Evolutionary conservation across 2,113 vertebrate genomes (phyloP).

Genomic region (Rhizomys pruinosus): DNA sequence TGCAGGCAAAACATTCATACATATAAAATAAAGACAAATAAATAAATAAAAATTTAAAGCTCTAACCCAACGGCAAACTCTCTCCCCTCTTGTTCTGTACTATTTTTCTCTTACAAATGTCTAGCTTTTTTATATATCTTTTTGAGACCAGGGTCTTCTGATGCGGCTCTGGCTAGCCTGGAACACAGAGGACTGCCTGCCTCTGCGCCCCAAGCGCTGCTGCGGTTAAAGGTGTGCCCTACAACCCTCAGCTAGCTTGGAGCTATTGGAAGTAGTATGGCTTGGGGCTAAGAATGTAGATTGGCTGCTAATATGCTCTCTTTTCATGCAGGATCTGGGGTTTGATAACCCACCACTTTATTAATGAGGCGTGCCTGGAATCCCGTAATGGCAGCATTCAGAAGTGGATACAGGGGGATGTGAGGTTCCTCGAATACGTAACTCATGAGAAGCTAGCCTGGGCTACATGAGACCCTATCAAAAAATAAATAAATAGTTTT

Average conservation of each 20-base stretch:
- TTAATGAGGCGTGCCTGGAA: too few species aligned
- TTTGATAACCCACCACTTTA: neutral
- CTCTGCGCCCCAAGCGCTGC: neutral
- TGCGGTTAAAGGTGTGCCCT: neutral
- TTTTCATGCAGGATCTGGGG: neutral
- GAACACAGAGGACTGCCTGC: neutral
- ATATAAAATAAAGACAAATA: too few species aligned
- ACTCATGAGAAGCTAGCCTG: neutral
- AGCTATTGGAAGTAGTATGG: neutral
- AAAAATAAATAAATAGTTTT: neutral
- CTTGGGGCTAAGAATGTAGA: neutral
- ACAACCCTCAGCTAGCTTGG: too few species aligned
- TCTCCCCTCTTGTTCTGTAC: neutral
- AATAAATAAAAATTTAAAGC: too few species aligned
- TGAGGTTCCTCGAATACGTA: neutral
- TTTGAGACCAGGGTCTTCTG: neutral
- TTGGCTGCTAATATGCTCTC: neutral
- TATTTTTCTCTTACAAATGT: conserved; percentile 24
- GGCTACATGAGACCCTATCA: neutral
- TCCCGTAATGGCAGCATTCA: neutral
- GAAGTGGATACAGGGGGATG: too few species aligned
- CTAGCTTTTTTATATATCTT: neutral
- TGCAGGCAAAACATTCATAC: too few species aligned
- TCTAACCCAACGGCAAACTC: too few species aligned
- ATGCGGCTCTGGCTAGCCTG: neutral